Percentiles rank a stretch among this genome's conserved stretches.
phyloP scores from a whole-genome alignment of 2,113 vertebrate species.

The Heteronetta atricapilla region DNA sequence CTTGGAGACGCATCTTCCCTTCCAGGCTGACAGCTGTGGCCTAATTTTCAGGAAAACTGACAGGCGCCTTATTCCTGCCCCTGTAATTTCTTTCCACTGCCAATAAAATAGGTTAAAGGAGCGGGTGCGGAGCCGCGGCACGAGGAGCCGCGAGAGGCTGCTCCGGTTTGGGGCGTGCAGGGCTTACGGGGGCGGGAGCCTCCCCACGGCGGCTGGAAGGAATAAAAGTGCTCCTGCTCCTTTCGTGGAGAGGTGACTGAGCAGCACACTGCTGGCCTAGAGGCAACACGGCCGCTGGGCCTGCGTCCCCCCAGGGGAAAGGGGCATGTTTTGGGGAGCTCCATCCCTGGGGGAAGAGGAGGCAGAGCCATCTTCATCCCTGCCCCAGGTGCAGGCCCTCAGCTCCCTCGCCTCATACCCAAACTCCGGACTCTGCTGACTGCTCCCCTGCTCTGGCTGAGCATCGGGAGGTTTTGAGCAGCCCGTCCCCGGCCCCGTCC shows the following conservation, averaged over 20 bases:
- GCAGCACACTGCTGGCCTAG: not conserved
- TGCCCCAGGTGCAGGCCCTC: not conserved
- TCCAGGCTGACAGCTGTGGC: slow-evolving; percentile 78
- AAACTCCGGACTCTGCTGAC: not conserved
- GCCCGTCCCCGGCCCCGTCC: no score
- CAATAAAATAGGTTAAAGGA: slow-evolving; percentile 59
- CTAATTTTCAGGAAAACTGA: slow-evolving; percentile 75
- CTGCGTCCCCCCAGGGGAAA: not conserved
- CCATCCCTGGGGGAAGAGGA: not conserved
- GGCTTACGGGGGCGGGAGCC: not conserved
- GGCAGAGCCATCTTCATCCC: not conserved
- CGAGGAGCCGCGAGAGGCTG: not conserved
- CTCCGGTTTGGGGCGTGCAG: rapidly evolving
- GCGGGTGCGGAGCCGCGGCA: not conserved
- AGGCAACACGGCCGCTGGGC: not conserved
- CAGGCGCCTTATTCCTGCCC: slow-evolving; percentile 68
- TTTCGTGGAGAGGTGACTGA: not conserved
- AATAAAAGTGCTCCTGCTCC: not conserved
- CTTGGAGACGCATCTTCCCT: slow-evolving; percentile 29
- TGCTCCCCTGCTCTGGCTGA: not conserved
- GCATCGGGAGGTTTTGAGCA: no score
- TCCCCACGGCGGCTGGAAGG: not conserved
- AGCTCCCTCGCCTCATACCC: rapidly evolving
- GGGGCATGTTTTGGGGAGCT: not conserved
- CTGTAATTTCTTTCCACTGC: slow-evolving; percentile 62